Evolutionary conservation across 2,113 vertebrate species (phyloP).

Genomic region (Clarias gariepinus): DNA sequence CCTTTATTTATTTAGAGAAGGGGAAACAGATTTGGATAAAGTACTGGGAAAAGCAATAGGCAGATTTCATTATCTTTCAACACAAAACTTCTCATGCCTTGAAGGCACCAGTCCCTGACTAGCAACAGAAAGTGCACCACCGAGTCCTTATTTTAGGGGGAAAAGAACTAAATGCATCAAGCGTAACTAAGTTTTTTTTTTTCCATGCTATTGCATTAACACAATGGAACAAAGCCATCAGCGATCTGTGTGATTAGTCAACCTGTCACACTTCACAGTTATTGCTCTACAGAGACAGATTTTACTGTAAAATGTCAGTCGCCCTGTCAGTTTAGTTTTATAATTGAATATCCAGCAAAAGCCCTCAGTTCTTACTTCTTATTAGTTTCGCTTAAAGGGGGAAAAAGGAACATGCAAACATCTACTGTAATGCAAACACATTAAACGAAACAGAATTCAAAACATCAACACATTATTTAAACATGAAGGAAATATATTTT

Average conservation of each 20-base stretch:
- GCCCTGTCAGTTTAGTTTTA: constrained; percentile 39
- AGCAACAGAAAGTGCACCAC: constrained; percentile 3
- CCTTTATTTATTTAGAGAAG: constrained; percentile 48
- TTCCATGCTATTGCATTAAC: constrained; percentile 31
- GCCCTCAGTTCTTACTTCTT: constrained; percentile 17
- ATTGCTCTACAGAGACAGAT: constrained; percentile 35
- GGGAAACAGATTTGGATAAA: constrained; percentile 36
- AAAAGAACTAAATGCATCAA: constrained; percentile 23
- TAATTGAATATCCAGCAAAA: constrained; percentile 36
- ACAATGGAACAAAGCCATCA: constrained; percentile 25
- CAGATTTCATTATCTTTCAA: constrained; percentile 29
- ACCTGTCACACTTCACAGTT: constrained; percentile 48
- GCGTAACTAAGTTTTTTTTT: constrained; percentile 13
- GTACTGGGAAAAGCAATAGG: constrained; percentile 12
- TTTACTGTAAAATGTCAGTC: constrained; percentile 40
- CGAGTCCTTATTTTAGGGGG: constrained; percentile 12
- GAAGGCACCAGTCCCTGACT: constrained; percentile 34
- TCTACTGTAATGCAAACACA: not conserved
- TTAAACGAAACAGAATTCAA: not conserved
- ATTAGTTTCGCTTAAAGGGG: constrained; percentile 37
- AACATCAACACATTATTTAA: constrained; percentile 13
- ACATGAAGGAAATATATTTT: not conserved
- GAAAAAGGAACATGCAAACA: not conserved
- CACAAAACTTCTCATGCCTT: constrained; percentile 31
- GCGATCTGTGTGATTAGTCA: constrained; percentile 48